These are phyloP conservation scores for Gorsachius goisagi DNA, from an alignment of 2,113 vertebrate species.

Conservation along the genomic window DNA sequence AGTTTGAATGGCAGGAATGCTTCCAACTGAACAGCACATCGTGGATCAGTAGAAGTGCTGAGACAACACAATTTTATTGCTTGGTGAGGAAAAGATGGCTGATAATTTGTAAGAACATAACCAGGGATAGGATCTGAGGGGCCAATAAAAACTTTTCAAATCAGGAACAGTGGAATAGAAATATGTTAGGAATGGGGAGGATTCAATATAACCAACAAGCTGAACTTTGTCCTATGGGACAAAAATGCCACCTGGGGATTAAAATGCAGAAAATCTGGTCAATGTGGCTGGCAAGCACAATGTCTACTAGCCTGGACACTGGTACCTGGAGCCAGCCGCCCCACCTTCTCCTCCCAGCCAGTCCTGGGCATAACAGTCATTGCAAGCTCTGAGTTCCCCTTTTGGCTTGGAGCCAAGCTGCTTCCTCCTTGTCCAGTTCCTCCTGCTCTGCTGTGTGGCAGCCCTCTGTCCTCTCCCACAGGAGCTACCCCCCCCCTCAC, in stretches of 20 bases:
- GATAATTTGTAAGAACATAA: neutral
- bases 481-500: neutral
- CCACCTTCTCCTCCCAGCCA: neutral
- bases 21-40: neutral
- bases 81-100: neutral
- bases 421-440: neutral
- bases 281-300: neutral
- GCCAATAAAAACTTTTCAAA: neutral
- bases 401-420: neutral
- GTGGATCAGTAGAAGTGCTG: neutral
- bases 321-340: neutral
- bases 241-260: neutral
- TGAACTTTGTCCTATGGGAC: neutral
- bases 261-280: neutral
- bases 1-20: neutral
- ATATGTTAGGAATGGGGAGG: neutral
- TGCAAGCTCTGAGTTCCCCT: neutral
- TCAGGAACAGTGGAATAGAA: neutral
- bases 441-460: neutral
- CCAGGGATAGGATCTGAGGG: neutral
- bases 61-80: neutral
- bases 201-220: neutral
- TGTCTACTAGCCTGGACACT: neutral
- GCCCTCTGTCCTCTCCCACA: neutral
- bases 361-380: too few relatives aligned